Base-by-base conservation (phyloP, 2,797 vertebrate genomes). In the Sebastes jordani region DNA sequence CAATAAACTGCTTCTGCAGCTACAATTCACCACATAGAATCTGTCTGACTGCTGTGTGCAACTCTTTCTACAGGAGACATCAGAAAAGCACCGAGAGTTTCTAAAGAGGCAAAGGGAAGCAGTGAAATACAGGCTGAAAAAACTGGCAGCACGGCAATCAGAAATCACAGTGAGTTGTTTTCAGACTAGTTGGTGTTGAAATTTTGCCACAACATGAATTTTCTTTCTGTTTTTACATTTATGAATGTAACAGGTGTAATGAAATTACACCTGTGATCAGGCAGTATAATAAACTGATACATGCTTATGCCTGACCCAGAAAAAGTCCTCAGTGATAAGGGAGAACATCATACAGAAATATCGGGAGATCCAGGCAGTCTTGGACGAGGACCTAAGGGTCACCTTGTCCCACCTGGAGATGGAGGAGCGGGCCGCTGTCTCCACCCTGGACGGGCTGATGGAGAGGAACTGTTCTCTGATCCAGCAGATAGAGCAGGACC, bases 341-440 rank as follows among this genome's bases (percentile, higher is more conserved):
- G 93, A 95, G 77, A 91, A 61, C 55, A 91, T 96, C 62, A 83
- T 91, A 46, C 84, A 59, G 71, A 96, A 95, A 76, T 95, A 96
- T 63, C 90, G 92, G 74, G 94, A 96, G 82, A 95, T 96, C 83
- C 94, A 95, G 74, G 86, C 78, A 2, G 80, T 95, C 18, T 85
- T 96, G 80, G 94, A 95, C 10, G 91, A 96, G 76, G 96, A 96
- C 81, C 62, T 96, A 81, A 92, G 84, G 81, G 84, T 91, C 52
- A 95, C 95, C 1, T 80, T 96, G 56, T 89, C 92, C 32, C 95
- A 95, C 71, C 86, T 96, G 83, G 95, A 96, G 73, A 91, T 94
- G 86, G 96, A 96, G 86, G 92, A 95, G 59, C 84, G 89, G 16
- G 96, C 96, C 14, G 92, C 93, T 4, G 84, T 93, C 64, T 91